Evolutionary conservation across 2,113 vertebrate genomes (phyloP).

Genomic region (Oryzias curvinotus): DNA sequence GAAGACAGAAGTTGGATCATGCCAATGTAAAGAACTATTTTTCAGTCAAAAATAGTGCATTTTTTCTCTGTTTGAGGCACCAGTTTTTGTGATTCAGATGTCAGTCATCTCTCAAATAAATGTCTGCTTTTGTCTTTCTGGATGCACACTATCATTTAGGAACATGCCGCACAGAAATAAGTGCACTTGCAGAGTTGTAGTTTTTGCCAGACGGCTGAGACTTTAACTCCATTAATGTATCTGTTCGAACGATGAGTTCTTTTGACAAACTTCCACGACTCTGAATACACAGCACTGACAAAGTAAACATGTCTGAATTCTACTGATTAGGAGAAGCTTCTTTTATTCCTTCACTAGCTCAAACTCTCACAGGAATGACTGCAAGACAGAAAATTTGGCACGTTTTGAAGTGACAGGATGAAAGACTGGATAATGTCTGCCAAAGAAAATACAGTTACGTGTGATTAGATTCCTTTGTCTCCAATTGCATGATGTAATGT

Average conservation of each 20-base stretch:
- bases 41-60: too few relatives aligned
- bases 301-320: constrained; percentile 41
- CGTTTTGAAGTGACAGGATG: constrained; percentile 37
- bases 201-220: too few relatives aligned
- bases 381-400: constrained; percentile 34
- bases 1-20: too few relatives aligned
- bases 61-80: too few relatives aligned
- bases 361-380: constrained; percentile 30
- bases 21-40: too few relatives aligned
- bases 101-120: not conserved
- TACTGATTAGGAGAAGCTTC: constrained; percentile 22
- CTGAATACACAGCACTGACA: constrained; percentile 38
- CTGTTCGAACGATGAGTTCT: constrained; percentile 16
- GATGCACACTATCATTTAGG: too few relatives aligned
- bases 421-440: constrained; percentile 32
- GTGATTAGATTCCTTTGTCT: constrained; percentile 33
- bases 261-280: constrained; percentile 53
- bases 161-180: too few relatives aligned
- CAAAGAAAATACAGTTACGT: constrained; percentile 29
- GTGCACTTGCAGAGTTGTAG: too few relatives aligned
- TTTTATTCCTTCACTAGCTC: constrained; percentile 22
- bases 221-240: too few relatives aligned
- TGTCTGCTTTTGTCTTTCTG: not conserved
- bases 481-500: constrained; percentile 36
- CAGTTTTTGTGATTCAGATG: not conserved